A percentile compares a stretch with the other conserved stretches of the same genome.
Evolutionary conservation across 2,113 vertebrate species (phyloP).

Genomic region (Tiliqua scincoides): DNA sequence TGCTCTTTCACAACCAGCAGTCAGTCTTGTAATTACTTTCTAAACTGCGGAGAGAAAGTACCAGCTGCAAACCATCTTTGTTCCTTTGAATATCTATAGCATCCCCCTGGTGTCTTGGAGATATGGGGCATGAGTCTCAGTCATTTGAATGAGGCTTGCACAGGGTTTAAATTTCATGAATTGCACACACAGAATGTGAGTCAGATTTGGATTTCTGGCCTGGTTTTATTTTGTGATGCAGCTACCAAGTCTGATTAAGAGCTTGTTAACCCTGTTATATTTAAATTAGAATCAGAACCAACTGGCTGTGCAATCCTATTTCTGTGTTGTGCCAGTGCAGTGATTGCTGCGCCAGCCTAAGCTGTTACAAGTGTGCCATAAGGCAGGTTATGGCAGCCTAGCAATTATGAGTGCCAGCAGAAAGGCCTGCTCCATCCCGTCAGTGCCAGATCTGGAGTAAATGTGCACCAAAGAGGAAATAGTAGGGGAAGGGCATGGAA

Average conservation of each 20-base stretch:
- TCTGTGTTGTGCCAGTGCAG: too few relatives aligned
- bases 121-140: not conserved
- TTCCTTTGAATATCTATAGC: conserved; percentile 1
- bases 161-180: not conserved
- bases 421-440: too few relatives aligned
- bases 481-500: too few relatives aligned
- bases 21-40: conserved; percentile 42
- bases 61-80: not conserved
- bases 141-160: not conserved
- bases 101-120: not conserved
- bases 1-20: conserved; percentile 37
- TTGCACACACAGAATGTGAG: not conserved
- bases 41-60: conserved; percentile 13
- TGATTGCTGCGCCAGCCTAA: too few relatives aligned
- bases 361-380: not conserved
- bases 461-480: too few relatives aligned
- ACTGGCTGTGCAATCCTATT: too few relatives aligned
- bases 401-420: too few relatives aligned
- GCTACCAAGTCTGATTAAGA: not conserved
- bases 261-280: too few relatives aligned
- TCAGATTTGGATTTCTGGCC: not conserved
- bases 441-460: too few relatives aligned
- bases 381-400: too few relatives aligned
- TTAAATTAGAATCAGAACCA: not conserved
- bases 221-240: not conserved